A percentile compares a stretch with the other conserved stretches of the same genome.
Evolutionary conservation across 2,888 invertebrate genomes (phyloP).

Genomic region (Polia nebulosa): DNA sequence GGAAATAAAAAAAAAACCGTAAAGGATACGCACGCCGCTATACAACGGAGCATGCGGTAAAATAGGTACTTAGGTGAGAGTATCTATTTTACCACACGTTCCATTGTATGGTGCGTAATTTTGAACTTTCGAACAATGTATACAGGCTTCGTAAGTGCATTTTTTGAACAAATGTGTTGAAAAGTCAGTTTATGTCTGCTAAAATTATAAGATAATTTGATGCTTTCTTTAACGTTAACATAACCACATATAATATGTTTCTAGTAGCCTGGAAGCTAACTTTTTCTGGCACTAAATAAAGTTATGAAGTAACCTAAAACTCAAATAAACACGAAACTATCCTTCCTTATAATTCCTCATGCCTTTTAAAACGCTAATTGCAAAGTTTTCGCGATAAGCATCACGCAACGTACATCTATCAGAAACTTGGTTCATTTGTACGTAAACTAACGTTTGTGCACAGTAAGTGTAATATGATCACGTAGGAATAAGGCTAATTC

Average conservation of each 20-base stretch:
- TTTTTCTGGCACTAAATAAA: not conserved
- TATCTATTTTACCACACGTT: too few species aligned
- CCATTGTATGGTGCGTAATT: too few species aligned
- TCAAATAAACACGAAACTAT: slow-evolving; percentile 46
- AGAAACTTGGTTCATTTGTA: slow-evolving; percentile 54
- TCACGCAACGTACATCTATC: slow-evolving; percentile 45
- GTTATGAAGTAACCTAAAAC: slow-evolving; percentile 8
- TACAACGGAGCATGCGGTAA: too few species aligned
- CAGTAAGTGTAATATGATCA: slow-evolving; percentile 63
- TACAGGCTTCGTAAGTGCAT: too few species aligned
- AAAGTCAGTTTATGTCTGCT: not conserved
- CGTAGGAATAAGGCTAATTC: slow-evolving; percentile 59
- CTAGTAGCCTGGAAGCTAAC: too few species aligned
- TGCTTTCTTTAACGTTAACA: not conserved
- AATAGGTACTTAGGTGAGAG: too few species aligned
- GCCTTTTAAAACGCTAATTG: slow-evolving; percentile 54
- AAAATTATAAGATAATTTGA: not conserved
- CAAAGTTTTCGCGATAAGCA: slow-evolving; percentile 37
- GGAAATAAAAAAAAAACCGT: too few species aligned
- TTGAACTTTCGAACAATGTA: too few species aligned
- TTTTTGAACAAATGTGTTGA: too few species aligned
- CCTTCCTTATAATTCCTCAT: slow-evolving; percentile 7
- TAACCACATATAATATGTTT: not conserved
- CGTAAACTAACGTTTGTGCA: slow-evolving; percentile 44
- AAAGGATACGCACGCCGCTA: too few species aligned